Evolutionary conservation across 2,113 vertebrate species (phyloP).

Genomic region (Nestor notabilis): DNA sequence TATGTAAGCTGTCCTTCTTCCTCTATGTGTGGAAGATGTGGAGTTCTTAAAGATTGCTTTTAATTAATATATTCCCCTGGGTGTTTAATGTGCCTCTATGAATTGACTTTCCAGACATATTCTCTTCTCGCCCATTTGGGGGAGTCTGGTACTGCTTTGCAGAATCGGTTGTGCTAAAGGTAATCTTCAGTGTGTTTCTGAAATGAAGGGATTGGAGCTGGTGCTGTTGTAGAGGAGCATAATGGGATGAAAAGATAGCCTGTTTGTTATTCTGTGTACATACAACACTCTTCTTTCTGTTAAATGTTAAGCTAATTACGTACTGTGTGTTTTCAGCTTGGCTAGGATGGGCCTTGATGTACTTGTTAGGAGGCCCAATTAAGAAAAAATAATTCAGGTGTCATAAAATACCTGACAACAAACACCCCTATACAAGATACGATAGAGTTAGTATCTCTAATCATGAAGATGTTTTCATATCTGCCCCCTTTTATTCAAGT

Average conservation of each 20-base stretch:
- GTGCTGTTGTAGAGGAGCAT: not conserved
- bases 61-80: not conserved
- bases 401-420: not conserved
- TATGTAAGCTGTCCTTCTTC: not conserved
- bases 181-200: not conserved
- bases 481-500: not conserved
- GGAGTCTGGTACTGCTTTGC: conserved; percentile 4
- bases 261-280: not conserved
- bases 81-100: not conserved
- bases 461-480: not conserved
- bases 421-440: not conserved
- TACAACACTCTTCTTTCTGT: not conserved
- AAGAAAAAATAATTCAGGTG: not conserved
- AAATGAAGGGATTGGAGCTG: not conserved
- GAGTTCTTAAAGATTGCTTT: not conserved
- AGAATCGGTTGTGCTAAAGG: not conserved
- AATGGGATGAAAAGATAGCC: not conserved
- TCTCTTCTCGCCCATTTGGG: conserved; percentile 6
- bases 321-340: not conserved
- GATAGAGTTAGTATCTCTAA: not conserved
- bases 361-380: not conserved
- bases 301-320: not conserved
- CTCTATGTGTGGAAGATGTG: not conserved
- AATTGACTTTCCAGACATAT: not conserved
- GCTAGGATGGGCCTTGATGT: not conserved